Percentiles rank a stretch among this genome's conserved stretches.
These are phyloP conservation scores for Saccostrea echinata DNA, from an alignment of 1,140 invertebrate species.

Conservation along the genomic window DNA sequence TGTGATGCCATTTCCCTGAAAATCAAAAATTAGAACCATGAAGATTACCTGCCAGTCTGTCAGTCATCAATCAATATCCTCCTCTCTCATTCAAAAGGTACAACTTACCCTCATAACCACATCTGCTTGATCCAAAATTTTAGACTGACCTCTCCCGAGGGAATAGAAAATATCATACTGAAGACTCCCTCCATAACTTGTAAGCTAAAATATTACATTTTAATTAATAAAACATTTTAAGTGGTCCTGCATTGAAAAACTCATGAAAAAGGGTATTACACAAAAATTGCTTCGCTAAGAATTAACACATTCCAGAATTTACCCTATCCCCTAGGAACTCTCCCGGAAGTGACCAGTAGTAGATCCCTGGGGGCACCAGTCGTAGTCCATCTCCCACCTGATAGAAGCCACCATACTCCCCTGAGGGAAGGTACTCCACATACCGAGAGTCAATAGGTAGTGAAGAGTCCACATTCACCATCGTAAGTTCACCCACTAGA, in stretches of 20 bases:
- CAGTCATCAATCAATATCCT: not conserved
- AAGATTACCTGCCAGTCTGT: not conserved
- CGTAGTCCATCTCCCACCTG: constrained; percentile 68
- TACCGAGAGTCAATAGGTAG: constrained; percentile 63
- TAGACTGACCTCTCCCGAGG: constrained; percentile 6
- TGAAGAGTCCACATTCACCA: constrained; percentile 45
- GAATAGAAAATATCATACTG: constrained; percentile 87
- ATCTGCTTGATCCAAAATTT: constrained; percentile 84
- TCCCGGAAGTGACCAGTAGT: constrained; percentile 89
- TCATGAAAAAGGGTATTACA: not conserved
- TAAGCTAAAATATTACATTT: constrained; percentile 83
- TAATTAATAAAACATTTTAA: not conserved
- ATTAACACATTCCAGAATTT: constrained; percentile 38
- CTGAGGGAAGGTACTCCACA: constrained; percentile 66
- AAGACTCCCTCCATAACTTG: constrained; percentile 93
- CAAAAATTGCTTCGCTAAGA: not conserved
- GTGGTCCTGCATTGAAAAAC: not conserved
- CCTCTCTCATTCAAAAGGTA: not conserved
- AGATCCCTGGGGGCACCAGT: constrained; percentile 78
- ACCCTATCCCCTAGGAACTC: constrained; percentile 95
- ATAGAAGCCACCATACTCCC: constrained; percentile 63
- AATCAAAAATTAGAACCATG: not conserved
- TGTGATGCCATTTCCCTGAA: constrained; percentile 81
- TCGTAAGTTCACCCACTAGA: constrained; percentile 44
- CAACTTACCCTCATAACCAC: constrained; percentile 88